phyloP scores from a whole-genome alignment of 2,113 vertebrate genomes.

The Struthidea cinerea region DNA sequence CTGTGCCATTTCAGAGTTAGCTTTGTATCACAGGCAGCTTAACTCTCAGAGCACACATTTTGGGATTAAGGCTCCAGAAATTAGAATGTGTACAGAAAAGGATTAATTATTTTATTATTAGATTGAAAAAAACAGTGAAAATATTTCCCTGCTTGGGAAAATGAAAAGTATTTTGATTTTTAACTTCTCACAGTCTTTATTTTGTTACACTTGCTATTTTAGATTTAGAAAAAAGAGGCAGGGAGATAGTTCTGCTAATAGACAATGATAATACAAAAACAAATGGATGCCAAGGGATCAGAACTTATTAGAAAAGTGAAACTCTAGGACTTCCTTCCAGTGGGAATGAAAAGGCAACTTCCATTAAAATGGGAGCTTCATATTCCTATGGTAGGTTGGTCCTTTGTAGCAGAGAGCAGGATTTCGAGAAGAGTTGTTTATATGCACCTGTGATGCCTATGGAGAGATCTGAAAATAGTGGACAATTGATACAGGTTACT shows the following conservation, averaged over 20 bases:
- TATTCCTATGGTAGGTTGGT: not conserved
- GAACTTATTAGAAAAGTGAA: not conserved
- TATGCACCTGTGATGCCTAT: not conserved
- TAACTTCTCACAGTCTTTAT: not conserved
- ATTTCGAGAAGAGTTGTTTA: not conserved
- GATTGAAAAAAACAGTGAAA: not conserved
- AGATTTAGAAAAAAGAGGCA: not conserved
- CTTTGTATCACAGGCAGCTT: not conserved
- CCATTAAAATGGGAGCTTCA: not conserved
- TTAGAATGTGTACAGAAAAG: not conserved
- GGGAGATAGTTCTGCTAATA: not conserved
- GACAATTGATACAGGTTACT: not conserved
- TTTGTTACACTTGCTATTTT: not conserved
- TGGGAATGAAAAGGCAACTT: not conserved
- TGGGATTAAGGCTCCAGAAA: not conserved
- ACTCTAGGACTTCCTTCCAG: not conserved
- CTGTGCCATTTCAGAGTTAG: not conserved
- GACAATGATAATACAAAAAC: not conserved
- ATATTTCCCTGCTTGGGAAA: not conserved
- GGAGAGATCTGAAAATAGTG: not conserved
- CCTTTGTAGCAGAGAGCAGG: not conserved
- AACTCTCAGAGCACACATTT: not conserved
- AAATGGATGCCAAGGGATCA: not conserved
- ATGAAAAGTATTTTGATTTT: not conserved
- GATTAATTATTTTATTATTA: too few relatives aligned